Evolutionary conservation across 2,888 invertebrate species (phyloP).

Genomic region (Trachelus stipa): DNA sequence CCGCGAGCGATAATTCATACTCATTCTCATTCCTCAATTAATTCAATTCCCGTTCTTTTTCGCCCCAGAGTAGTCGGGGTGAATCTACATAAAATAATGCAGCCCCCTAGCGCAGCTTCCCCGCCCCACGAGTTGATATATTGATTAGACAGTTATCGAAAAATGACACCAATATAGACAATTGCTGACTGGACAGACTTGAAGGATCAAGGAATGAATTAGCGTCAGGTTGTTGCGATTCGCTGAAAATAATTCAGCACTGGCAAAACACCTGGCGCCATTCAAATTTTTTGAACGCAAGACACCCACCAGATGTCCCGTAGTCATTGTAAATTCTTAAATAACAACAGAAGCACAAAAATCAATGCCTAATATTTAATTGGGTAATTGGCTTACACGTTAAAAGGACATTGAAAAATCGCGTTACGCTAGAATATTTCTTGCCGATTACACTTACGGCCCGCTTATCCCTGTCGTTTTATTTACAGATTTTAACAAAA

Average conservation of each 20-base stretch:
- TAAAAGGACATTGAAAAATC: slow-evolving; percentile 66
- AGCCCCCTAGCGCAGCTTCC: slow-evolving; percentile 48
- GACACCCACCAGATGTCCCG: slow-evolving; percentile 35
- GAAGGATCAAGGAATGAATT: slow-evolving; percentile 49
- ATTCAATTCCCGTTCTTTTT: background rate
- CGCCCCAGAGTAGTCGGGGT: slow-evolving; percentile 43
- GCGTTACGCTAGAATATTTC: slow-evolving; percentile 58
- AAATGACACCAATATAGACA: slow-evolving; percentile 64
- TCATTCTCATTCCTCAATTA: background rate
- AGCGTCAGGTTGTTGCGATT: background rate
- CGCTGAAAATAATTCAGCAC: background rate
- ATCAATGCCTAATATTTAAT: slow-evolving; percentile 57
- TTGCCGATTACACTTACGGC: slow-evolving; percentile 55
- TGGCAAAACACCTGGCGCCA: slow-evolving; percentile 40
- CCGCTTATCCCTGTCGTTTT: slow-evolving; percentile 15
- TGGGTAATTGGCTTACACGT: slow-evolving; percentile 60
- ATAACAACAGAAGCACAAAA: slow-evolving; percentile 59
- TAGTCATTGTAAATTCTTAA: slow-evolving; percentile 25
- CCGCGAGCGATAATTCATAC: slow-evolving; percentile 50
- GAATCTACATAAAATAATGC: slow-evolving; percentile 53
- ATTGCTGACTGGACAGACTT: slow-evolving; percentile 61
- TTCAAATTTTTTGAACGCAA: slow-evolving; percentile 53
- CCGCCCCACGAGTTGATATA: slow-evolving; percentile 53
- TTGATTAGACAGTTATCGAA: slow-evolving; percentile 65
- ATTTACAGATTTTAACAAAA: slow-evolving; percentile 39